phyloP scores from a whole-genome alignment of 2,797 vertebrate species.

The Pelodytes ibericus region DNA sequence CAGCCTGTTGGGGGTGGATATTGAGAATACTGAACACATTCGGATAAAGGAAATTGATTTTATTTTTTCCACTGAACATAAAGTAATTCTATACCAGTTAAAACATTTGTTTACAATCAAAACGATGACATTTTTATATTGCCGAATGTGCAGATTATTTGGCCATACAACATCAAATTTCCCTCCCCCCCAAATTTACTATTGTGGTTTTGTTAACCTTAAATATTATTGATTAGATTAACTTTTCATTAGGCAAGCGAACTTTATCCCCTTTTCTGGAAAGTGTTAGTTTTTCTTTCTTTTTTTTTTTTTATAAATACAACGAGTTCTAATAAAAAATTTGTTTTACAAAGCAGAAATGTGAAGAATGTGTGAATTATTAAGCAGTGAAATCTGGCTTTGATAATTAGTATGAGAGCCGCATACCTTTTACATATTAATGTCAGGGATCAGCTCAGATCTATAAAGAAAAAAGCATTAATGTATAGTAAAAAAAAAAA shows the following conservation, averaged over 20 bases:
- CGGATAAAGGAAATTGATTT: slow-evolving; percentile 45
- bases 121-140: slow-evolving; percentile 29
- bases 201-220: slow-evolving; percentile 40
- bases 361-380: slow-evolving; percentile 19
- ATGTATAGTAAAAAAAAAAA: not conserved
- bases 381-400: not conserved
- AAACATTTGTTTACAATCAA: slow-evolving; percentile 46
- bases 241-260: slow-evolving; percentile 8
- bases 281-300: slow-evolving; percentile 26
- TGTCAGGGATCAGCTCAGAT: not conserved
- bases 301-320: not conserved
- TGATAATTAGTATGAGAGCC: not conserved
- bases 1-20: slow-evolving; percentile 27
- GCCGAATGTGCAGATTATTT: slow-evolving; percentile 27
- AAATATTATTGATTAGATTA: slow-evolving; percentile 25
- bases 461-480: not conserved
- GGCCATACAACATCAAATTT: slow-evolving; percentile 23
- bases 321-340: slow-evolving; percentile 39
- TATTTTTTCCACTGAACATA: slow-evolving; percentile 20
- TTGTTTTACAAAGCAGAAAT: slow-evolving; percentile 27
- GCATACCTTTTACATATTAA: not conserved
- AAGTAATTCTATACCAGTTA: slow-evolving; percentile 23
- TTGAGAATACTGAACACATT: slow-evolving; percentile 34
- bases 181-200: slow-evolving; percentile 33
- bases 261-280: slow-evolving; percentile 34